Percentiles rank a stretch among this genome's conserved stretches.
Evolutionary conservation across 2,797 vertebrate genomes (phyloP).

Genomic region (Lepilemur ruficaudatus): DNA sequence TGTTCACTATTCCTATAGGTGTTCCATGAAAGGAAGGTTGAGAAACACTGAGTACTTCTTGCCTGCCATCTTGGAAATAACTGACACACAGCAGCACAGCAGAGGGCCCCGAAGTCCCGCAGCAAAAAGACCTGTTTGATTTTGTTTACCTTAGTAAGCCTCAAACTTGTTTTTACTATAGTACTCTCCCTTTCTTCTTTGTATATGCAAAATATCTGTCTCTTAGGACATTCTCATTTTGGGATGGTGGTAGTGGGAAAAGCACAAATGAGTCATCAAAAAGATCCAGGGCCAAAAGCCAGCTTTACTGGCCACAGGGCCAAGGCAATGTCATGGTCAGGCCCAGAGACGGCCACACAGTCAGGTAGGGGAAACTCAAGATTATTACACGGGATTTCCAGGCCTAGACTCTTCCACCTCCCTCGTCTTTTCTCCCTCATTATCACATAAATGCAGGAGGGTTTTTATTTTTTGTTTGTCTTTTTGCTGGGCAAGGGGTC

Average conservation of each 20-base stretch:
- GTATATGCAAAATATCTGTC: neutral
- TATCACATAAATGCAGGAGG: neutral
- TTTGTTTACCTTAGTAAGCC: neutral
- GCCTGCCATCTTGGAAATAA: neutral
- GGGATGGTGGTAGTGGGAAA: neutral
- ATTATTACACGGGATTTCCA: neutral
- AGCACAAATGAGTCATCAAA: neutral
- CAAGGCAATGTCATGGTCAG: neutral
- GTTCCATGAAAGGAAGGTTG: neutral
- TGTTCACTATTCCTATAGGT: neutral
- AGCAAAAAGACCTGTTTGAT: neutral
- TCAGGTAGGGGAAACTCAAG: neutral
- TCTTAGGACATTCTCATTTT: neutral
- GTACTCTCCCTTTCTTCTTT: neutral
- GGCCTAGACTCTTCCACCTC: neutral
- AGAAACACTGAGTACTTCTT: neutral
- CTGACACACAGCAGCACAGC: neutral
- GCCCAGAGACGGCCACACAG: neutral
- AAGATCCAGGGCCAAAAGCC: neutral
- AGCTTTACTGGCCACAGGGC: neutral
- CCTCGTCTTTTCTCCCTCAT: neutral
- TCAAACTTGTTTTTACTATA: neutral
- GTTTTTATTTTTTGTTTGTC: neutral
- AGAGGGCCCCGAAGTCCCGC: neutral
- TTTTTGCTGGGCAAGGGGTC: neutral